Conservation (phyloP, 2,797 vertebrate genomes). For the Sebastes reedi region DNA sequence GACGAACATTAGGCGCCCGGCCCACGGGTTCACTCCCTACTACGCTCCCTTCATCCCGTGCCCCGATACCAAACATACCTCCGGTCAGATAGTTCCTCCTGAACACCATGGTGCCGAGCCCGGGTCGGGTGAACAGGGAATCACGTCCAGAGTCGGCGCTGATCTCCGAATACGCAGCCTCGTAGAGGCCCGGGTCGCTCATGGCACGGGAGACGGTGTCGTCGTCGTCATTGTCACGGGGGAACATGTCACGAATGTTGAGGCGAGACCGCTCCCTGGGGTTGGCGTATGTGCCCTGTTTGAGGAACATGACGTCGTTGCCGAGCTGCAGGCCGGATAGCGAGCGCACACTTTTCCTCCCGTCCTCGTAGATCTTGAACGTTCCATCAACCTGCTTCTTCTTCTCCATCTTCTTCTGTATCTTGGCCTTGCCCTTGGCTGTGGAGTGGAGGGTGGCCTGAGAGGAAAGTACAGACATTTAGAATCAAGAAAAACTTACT, state of each 20-base stretch:
- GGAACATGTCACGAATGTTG: slow-evolving; percentile 92
- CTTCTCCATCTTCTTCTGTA: slow-evolving; percentile 91
- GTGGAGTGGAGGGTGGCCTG: slow-evolving; percentile 91
- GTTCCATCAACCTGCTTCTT: slow-evolving; percentile 91
- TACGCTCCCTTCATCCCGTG: slow-evolving; percentile 71
- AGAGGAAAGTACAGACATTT: neutral
- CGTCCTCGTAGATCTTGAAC: slow-evolving; percentile 93
- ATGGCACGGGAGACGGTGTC: slow-evolving; percentile 89
- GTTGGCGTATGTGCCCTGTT: slow-evolving; percentile 86
- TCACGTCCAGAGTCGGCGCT: slow-evolving; percentile 92
- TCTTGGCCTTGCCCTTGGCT: slow-evolving; percentile 90
- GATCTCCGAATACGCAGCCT: slow-evolving; percentile 87
- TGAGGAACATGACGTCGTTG: slow-evolving; percentile 93
- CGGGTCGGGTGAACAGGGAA: slow-evolving; percentile 92
- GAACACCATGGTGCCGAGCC: slow-evolving; percentile 95
- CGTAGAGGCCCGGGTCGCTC: slow-evolving; percentile 89
- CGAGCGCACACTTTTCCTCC: slow-evolving; percentile 90
- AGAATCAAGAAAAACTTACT: neutral
- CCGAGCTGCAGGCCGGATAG: slow-evolving; percentile 91
- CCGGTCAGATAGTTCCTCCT: slow-evolving; percentile 89
- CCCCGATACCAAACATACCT: slow-evolving; percentile 81
- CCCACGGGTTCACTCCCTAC: slow-evolving; percentile 71
- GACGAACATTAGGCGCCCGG: slow-evolving; percentile 71
- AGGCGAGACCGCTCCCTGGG: slow-evolving; percentile 85
- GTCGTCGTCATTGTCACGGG: slow-evolving; percentile 48